A percentile compares a stretch with the other conserved stretches of the same genome.
Evolutionary conservation across 92 coral and sea anemone genomes (phyloP).

Genomic region (Phenganax subtilis): DNA sequence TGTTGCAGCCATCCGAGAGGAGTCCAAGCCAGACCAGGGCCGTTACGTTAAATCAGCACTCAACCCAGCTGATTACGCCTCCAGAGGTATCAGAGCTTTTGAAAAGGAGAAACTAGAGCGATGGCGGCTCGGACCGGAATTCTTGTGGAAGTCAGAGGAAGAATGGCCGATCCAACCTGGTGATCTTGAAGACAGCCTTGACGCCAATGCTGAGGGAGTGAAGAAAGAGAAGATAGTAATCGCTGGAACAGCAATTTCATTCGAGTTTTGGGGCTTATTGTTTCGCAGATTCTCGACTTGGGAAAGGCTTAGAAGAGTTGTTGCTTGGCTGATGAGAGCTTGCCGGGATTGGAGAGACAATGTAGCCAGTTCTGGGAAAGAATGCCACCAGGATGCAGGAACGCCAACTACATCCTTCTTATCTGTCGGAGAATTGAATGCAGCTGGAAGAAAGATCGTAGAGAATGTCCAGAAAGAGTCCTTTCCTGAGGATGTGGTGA

Average conservation of each 20-base stretch:
- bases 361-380: no score
- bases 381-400: neutral
- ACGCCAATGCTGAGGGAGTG: neutral
- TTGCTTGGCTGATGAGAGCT: constrained; percentile 18
- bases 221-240: neutral
- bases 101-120: constrained; percentile 29
- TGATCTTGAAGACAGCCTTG: constrained; percentile 2
- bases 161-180: constrained; percentile 5
- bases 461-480: neutral
- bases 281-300: constrained; percentile 7
- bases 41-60: neutral
- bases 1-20: constrained; percentile 2
- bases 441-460: neutral
- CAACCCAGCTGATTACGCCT: neutral
- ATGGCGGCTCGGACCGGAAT: neutral
- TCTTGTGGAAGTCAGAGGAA: neutral
- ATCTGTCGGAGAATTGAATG: neutral
- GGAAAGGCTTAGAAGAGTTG: constrained; percentile 18
- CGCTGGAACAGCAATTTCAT: neutral
- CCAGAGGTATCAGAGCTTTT: neutral
- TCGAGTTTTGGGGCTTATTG: constrained; percentile 4
- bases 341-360: neutral
- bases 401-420: neutral
- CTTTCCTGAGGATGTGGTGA: neutral
- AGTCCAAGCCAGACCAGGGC: neutral